Evolutionary conservation across 2,888 invertebrate species (phyloP).

Genomic region (Ditylenchus weischeri): DNA sequence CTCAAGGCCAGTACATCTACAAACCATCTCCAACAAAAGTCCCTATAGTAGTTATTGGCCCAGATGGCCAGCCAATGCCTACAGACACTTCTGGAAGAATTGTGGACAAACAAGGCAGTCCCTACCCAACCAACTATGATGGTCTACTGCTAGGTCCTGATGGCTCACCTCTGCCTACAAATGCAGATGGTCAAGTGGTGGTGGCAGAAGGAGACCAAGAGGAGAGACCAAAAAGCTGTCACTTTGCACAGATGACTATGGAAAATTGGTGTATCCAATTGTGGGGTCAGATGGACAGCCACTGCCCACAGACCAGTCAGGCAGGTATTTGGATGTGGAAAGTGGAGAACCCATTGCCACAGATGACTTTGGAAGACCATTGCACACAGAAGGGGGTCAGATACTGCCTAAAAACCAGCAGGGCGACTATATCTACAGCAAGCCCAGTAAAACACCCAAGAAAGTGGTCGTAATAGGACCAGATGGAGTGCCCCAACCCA

Average conservation of each 20-base stretch:
- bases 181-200: slow-evolving; percentile 28
- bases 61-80: slow-evolving; percentile 36
- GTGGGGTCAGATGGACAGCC: slow-evolving; percentile 32
- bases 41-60: slow-evolving; percentile 24
- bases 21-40: background rate
- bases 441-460: slow-evolving; percentile 15
- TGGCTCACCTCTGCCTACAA: slow-evolving; percentile 30
- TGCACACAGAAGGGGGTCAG: slow-evolving; percentile 30
- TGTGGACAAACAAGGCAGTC: slow-evolving; percentile 28
- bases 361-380: slow-evolving; percentile 38
- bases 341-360: slow-evolving; percentile 25
- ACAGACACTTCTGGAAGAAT: slow-evolving; percentile 36
- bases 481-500: slow-evolving; percentile 41
- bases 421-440: slow-evolving; percentile 35
- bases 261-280: slow-evolving; percentile 36
- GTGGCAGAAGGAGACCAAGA: slow-evolving; percentile 1
- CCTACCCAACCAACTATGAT: slow-evolving; percentile 17
- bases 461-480: slow-evolving; percentile 27
- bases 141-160: slow-evolving; percentile 25
- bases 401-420: slow-evolving; percentile 37
- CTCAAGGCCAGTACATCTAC: slow-evolving; percentile 36
- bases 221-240: background rate
- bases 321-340: slow-evolving; percentile 20
- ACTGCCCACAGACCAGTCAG: slow-evolving; percentile 27
- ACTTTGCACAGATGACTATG: slow-evolving; percentile 37